Conservation (phyloP, 2,888 invertebrate species). For the Slavum lentiscoides region DNA sequence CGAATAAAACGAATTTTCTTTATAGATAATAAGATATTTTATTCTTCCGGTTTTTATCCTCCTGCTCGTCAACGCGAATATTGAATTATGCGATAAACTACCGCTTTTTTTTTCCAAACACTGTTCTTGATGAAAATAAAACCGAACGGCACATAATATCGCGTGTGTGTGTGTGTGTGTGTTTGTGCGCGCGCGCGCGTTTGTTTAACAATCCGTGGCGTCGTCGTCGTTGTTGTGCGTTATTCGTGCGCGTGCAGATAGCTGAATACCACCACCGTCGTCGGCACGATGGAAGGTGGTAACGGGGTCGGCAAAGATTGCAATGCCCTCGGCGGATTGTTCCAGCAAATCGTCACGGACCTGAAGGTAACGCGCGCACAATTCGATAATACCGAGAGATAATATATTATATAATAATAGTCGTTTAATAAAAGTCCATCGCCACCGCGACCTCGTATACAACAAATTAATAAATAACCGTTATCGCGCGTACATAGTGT, state of each 20-base stretch:
- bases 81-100: not conserved
- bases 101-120: not conserved
- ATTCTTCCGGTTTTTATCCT: not conserved
- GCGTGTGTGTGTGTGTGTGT: no score
- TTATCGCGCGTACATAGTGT: no score
- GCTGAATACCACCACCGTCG: not conserved
- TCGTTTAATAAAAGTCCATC: no score
- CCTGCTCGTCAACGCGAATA: not conserved
- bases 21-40: no score
- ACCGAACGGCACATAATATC: no score
- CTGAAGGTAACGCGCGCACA: slow-evolving; percentile 78
- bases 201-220: not conserved
- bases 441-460: no score
- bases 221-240: not conserved
- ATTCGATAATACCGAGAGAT: not conserved
- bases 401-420: no score
- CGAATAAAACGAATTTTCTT: not conserved
- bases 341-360: slow-evolving; percentile 93
- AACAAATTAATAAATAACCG: no score
- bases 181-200: no score
- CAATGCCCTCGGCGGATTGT: slow-evolving; percentile 88
- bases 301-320: slow-evolving; percentile 77
- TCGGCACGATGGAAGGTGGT: slow-evolving; percentile 69
- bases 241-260: not conserved
- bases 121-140: no score